phyloP scores from a whole-genome alignment of 2,888 invertebrate genomes.

The Anaspis maculata region DNA sequence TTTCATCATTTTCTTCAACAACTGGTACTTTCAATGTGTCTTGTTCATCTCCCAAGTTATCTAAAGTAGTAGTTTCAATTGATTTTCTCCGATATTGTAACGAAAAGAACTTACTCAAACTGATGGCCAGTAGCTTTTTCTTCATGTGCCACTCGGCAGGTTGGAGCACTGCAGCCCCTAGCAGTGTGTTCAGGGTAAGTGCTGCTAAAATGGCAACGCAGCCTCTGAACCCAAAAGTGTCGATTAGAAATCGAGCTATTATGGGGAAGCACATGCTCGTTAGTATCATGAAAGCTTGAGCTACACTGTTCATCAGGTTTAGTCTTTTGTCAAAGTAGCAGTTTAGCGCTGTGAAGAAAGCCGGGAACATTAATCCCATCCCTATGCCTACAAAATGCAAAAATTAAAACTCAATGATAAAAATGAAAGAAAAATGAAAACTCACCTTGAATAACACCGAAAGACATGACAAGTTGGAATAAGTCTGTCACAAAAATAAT shows the following conservation, averaged over 20 bases:
- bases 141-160: slow-evolving; percentile 41
- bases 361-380: slow-evolving; percentile 64
- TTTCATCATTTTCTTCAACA: no score
- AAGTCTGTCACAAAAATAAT: slow-evolving; percentile 57
- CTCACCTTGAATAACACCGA: slow-evolving; percentile 55
- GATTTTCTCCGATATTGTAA: no score
- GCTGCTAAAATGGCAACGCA: slow-evolving; percentile 59
- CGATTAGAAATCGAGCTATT: slow-evolving; percentile 51
- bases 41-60: no score
- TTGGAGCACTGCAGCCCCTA: slow-evolving; percentile 64
- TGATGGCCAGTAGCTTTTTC: slow-evolving; percentile 6
- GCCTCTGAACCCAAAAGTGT: slow-evolving; percentile 61
- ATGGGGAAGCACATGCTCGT: slow-evolving; percentile 63
- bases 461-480: slow-evolving; percentile 55
- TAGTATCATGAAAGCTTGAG: slow-evolving; percentile 62
- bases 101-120: no score
- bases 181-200: slow-evolving; percentile 56
- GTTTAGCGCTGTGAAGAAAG: slow-evolving; percentile 65
- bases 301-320: slow-evolving; percentile 64
- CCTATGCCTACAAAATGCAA: no score
- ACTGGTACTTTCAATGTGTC: no score
- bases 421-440: no score
- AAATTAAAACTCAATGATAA: no score
- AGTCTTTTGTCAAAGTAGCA: slow-evolving; percentile 63
- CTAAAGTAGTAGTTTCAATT: no score